Evolutionary conservation across 2,797 vertebrate genomes (phyloP), one percentile per base, ranked within the genome.

Genomic region (Melanogrammus aeglefinus): DNA sequence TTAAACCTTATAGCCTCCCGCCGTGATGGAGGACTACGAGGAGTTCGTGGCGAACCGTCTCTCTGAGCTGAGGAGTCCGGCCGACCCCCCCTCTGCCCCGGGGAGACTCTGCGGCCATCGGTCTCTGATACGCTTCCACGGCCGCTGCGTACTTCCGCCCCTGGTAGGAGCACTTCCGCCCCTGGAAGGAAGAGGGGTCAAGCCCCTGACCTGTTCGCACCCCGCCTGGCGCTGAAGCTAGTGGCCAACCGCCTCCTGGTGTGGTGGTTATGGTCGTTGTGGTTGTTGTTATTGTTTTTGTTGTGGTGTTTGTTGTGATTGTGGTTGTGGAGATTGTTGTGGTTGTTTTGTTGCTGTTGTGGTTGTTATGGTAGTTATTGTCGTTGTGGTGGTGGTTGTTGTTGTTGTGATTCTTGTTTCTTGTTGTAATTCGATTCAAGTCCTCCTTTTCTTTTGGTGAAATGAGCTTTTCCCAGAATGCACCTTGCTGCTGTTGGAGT

Each of bases 21-120:
- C n/a, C 57, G 10, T 51, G 69, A 95, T 95, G 93, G 94, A 95
- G 82, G 88, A 88, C 76, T 95, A 94, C 84, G 89, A 92, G 7
- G 72, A 66, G 33, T 95, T 95, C 84, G 86, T 90, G 24, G 85
- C 83, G 75, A 82, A 31, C 75, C 77, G 76, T 57, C 74, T 88
- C 16, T 85, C 75, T 18, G 75, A 76, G 0, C 79, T 92, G 73
- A 80, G 51, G 80, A 81, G 69, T 33, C 76, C 85, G 27, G 66
- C 78, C 36, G 10, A 78, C 9, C 82, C 75, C 6, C 82, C 73
- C 21, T 38, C 77, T 24, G 36, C 76, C 33, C 8, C 78, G 16
- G 9, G 74, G 29, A 12, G 39, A 31, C 27, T 18, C 13, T 4
- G 18, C 33, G 16, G 39, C 41, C 27, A 7, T 38, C 31, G 72